Conservation (phyloP, 1,140 invertebrate genomes). For the Pseudomyrmex dendroicus region DNA sequence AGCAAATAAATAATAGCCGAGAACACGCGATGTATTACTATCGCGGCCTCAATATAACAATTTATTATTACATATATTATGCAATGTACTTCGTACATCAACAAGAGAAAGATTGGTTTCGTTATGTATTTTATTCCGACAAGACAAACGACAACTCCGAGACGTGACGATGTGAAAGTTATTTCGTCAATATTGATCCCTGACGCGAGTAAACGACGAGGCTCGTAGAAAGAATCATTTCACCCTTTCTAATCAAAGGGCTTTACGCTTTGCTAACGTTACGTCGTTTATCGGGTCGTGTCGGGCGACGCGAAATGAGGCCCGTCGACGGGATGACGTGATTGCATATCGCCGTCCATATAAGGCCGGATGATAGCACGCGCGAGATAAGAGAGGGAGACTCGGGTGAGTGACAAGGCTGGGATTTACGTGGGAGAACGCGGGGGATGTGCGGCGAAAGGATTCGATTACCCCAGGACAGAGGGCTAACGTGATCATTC, state of each 20-base stretch:
- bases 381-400: background rate
- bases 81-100: background rate
- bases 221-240: constrained; percentile 44
- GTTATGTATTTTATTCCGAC: background rate
- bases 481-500: constrained; percentile 77
- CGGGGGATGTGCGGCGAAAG: constrained; percentile 50
- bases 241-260: constrained; percentile 41
- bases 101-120: background rate
- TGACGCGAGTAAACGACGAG: constrained; percentile 25
- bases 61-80: constrained; percentile 30
- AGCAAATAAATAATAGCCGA: background rate
- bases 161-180: constrained; percentile 28
- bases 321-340: constrained; percentile 12
- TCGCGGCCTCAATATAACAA: background rate
- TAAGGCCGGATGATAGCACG: constrained; percentile 10
- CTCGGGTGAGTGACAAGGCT: too few species aligned
- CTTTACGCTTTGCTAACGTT: constrained; percentile 27
- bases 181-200: constrained; percentile 47
- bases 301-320: background rate
- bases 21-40: constrained; percentile 5
- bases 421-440: background rate
- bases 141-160: constrained; percentile 26
- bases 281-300: constrained; percentile 57
- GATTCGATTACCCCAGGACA: constrained; percentile 77
- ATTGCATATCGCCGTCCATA: constrained; percentile 7